A percentile compares a stretch with the other conserved stretches of the same genome.
These are phyloP conservation scores for Acanthurus lineatus DNA, from an alignment of 2,797 vertebrate genomes.

Conservation along the genomic window DNA sequence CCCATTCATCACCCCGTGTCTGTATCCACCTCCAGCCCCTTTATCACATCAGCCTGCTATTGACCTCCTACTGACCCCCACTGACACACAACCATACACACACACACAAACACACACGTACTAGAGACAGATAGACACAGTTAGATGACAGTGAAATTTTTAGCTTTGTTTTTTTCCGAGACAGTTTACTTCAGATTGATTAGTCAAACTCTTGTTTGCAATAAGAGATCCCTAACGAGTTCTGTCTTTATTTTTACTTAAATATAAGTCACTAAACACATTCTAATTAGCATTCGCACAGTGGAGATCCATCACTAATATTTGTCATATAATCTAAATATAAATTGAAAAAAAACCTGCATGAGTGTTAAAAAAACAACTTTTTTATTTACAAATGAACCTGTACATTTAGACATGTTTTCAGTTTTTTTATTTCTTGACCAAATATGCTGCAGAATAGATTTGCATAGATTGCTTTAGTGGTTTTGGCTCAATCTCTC, in stretches of 20 bases:
- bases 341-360: neutral
- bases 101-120: conserved; percentile 9
- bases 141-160: too few species aligned
- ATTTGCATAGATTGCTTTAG: neutral
- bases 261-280: neutral
- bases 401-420: too few species aligned
- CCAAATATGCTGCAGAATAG: conserved; percentile 9
- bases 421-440: neutral
- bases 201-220: neutral
- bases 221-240: neutral
- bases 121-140: neutral
- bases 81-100: conserved; percentile 11
- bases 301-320: neutral
- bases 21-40: conserved; percentile 53
- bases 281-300: neutral
- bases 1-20: conserved; percentile 76
- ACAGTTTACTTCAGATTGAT: conserved; percentile 1
- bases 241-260: neutral
- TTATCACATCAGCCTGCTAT: conserved; percentile 51
- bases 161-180: too few species aligned
- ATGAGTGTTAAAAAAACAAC: neutral
- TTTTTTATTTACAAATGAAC: neutral
- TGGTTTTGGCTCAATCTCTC: neutral
- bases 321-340: neutral
- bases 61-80: conserved; percentile 56